phyloP scores from a whole-genome alignment of 1,140 invertebrate genomes.

The Antheraea pernyi region DNA sequence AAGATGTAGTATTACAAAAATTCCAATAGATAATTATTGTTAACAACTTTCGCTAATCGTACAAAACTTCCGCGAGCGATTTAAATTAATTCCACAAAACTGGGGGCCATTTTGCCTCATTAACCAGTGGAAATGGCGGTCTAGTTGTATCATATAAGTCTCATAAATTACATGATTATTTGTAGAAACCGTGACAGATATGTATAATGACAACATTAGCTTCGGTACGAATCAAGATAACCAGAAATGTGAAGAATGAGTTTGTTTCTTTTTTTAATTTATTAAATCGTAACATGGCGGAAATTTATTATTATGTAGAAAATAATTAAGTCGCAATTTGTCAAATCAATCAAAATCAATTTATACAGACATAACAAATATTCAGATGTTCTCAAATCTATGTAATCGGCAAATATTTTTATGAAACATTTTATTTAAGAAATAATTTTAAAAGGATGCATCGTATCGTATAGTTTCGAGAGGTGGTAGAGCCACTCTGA shows the following conservation, averaged over 20 bases:
- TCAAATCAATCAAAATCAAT: no score
- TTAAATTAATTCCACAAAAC: slow-evolving; percentile 11
- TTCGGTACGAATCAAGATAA: not conserved
- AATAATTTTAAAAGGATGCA: no score
- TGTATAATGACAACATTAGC: slow-evolving; percentile 4
- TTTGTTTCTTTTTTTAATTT: slow-evolving; percentile 15
- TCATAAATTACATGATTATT: slow-evolving; percentile 9
- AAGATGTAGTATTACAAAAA: not conserved
- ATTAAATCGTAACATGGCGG: not conserved
- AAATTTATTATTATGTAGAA: no score
- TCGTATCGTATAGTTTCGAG: no score
- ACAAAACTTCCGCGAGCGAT: slow-evolving; percentile 8
- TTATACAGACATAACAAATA: no score
- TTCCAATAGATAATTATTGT: not conserved
- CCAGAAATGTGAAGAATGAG: not conserved
- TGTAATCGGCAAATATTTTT: no score
- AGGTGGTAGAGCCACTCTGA: no score
- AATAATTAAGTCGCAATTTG: no score
- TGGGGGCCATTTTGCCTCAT: slow-evolving; percentile 9
- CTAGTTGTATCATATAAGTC: not conserved
- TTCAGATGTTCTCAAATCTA: no score
- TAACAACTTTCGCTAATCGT: not conserved
- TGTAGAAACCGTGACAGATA: slow-evolving; percentile 4
- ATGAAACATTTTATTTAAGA: no score
- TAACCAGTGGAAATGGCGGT: slow-evolving; percentile 3